Evolutionary conservation across 2,797 vertebrate genomes (phyloP).

Genomic region (Petrocephalus schoutedeni): DNA sequence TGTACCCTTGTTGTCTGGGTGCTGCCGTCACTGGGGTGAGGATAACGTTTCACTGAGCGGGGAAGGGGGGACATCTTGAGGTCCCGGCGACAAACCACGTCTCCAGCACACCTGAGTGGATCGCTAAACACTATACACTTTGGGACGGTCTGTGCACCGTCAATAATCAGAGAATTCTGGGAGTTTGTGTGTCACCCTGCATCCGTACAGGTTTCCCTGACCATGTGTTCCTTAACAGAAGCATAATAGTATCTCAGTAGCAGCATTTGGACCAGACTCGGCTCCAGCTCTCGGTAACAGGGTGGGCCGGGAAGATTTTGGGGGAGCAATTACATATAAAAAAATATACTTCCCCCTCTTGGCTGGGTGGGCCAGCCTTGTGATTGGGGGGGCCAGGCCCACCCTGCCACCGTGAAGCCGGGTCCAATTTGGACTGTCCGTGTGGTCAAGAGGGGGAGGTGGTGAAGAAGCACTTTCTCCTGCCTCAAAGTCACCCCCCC

Average conservation of each 20-base stretch:
- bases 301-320: no score
- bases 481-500: constrained; percentile 13
- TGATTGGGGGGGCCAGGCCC: no score
- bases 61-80: constrained; percentile 7
- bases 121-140: constrained; percentile 15
- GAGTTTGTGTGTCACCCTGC: constrained; percentile 2
- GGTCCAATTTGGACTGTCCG: constrained; percentile 21
- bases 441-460: constrained; percentile 19
- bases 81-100: background rate
- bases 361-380: no score
- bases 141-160: background rate
- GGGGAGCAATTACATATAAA: no score
- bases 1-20: constrained; percentile 33
- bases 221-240: constrained; percentile 25
- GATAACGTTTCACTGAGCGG: constrained; percentile 31
- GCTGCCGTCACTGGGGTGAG: constrained; percentile 25
- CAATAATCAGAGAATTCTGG: constrained; percentile 9
- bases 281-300: no score
- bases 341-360: no score
- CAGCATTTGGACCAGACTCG: constrained; percentile 9
- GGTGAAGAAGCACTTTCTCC: constrained; percentile 30
- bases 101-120: constrained; percentile 13
- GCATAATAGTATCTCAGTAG: constrained; percentile 12
- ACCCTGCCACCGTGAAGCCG: no score
- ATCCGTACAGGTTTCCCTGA: constrained; percentile 30